Evolutionary conservation across 2,888 invertebrate species (phyloP).

Genomic region (Thymelicus acteon): DNA sequence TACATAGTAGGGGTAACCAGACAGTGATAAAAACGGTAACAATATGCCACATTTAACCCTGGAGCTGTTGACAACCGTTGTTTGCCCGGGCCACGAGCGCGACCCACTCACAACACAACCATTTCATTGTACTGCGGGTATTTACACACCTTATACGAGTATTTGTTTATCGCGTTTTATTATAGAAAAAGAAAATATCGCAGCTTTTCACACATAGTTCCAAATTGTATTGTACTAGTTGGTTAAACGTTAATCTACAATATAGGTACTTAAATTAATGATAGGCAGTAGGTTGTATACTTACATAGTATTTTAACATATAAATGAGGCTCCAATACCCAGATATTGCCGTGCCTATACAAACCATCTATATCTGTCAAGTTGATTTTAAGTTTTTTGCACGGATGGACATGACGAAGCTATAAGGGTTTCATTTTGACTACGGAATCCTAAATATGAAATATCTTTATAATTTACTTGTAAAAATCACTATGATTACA

Average conservation of each 20-base stretch:
- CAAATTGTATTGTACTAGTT: neutral
- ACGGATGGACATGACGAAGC: too few relatives aligned
- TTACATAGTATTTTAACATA: too few relatives aligned
- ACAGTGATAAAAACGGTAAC: conserved; percentile 20
- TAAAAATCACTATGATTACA: neutral
- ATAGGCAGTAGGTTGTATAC: too few relatives aligned
- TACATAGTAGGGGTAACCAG: too few relatives aligned
- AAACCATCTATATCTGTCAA: too few relatives aligned
- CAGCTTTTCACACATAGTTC: neutral
- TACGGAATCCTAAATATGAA: too few relatives aligned
- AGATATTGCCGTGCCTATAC: too few relatives aligned
- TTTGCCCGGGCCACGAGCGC: conserved; percentile 7
- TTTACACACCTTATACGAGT: conserved; percentile 4
- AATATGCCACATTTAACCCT: conserved; percentile 18
- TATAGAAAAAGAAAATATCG: conserved; percentile 3
- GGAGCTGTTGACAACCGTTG: conserved; percentile 11
- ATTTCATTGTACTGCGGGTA: conserved; percentile 21
- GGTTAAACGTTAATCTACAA: too few relatives aligned
- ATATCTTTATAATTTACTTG: neutral
- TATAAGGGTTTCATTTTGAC: too few relatives aligned
- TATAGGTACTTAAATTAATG: too few relatives aligned
- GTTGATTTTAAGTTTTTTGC: too few relatives aligned
- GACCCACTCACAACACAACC: conserved; percentile 24
- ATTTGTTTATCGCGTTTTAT: conserved; percentile 14
- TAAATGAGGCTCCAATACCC: too few relatives aligned